These are phyloP conservation scores for Gavialis gangeticus DNA, from an alignment of 2,113 vertebrate genomes.

Conservation along the genomic window DNA sequence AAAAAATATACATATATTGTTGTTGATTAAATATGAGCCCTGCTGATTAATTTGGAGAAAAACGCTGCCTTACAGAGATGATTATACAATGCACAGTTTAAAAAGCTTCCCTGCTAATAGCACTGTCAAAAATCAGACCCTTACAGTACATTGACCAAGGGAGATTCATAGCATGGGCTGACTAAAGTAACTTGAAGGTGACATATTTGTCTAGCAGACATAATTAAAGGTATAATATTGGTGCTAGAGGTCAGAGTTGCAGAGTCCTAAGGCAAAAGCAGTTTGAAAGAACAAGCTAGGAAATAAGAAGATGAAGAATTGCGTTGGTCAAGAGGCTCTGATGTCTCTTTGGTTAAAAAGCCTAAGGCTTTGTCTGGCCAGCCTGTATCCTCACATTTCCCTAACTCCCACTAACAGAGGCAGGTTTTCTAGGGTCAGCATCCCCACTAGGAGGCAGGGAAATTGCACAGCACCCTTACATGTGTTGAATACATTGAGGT, in stretches of 20 bases:
- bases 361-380: neutral
- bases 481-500: accelerated
- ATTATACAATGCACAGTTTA: neutral
- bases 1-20: constrained; percentile 2
- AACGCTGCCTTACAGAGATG: constrained; percentile 15
- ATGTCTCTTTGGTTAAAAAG: constrained; percentile 48
- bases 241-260: constrained; percentile 66
- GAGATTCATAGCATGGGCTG: neutral
- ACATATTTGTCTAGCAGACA: constrained; percentile 56
- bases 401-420: neutral
- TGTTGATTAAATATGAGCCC: constrained; percentile 42
- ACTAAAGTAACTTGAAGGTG: constrained; percentile 21
- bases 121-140: constrained; percentile 9
- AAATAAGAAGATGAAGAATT: constrained; percentile 78
- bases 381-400: neutral
- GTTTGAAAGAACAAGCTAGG: constrained; percentile 37
- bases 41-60: constrained; percentile 44
- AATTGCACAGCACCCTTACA: neutral
- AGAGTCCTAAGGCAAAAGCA: constrained; percentile 76
- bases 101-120: neutral
- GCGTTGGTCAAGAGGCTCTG: constrained; percentile 57
- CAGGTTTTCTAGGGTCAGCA: neutral
- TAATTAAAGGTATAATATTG: constrained; percentile 68
- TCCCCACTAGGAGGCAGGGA: neutral
- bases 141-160: neutral